Percentiles rank a stretch among this genome's conserved stretches.
These are phyloP conservation scores for Neelides sp. DNA, from an alignment of 1,140 invertebrate species.

Conservation along the genomic window DNA sequence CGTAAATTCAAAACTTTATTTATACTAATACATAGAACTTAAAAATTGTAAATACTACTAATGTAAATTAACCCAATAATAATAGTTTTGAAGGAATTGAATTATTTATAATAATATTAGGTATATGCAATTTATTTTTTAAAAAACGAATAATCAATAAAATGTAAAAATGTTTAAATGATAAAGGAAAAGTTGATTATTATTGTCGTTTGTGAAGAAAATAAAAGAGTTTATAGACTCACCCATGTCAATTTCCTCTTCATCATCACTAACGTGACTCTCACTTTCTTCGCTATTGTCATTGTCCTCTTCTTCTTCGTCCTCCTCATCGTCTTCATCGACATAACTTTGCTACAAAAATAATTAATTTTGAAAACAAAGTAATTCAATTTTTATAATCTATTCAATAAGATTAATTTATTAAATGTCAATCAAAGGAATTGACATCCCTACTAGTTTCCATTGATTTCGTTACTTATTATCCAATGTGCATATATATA, in stretches of 20 bases:
- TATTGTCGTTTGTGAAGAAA: constrained; percentile 15
- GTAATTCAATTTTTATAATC: neutral
- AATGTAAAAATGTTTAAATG: constrained; percentile 10
- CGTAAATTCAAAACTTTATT: too few species aligned
- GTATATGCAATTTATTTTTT: neutral
- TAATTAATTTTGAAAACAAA: neutral
- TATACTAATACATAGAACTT: too few species aligned
- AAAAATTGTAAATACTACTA: too few species aligned
- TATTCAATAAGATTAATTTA: neutral
- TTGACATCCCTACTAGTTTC: neutral
- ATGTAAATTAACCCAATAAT: neutral
- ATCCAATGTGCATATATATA: neutral
- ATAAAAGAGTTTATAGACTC: too few species aligned
- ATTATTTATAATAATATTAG: neutral
- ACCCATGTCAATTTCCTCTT: constrained; percentile 26
- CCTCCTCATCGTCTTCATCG: constrained; percentile 23
- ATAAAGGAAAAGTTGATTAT: constrained; percentile 16
- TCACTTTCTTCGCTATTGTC: constrained; percentile 27
- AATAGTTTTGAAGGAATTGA: neutral
- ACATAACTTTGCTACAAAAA: neutral
- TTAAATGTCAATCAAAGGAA: neutral
- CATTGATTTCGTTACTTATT: neutral
- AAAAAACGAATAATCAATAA: neutral
- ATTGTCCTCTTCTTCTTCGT: constrained; percentile 29
- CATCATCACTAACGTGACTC: constrained; percentile 24